Percentiles rank a stretch among this genome's conserved stretches.
These are phyloP conservation scores for Xanthorhoe spadicearia DNA, from an alignment of 2,888 invertebrate species.

Conservation along the genomic window DNA sequence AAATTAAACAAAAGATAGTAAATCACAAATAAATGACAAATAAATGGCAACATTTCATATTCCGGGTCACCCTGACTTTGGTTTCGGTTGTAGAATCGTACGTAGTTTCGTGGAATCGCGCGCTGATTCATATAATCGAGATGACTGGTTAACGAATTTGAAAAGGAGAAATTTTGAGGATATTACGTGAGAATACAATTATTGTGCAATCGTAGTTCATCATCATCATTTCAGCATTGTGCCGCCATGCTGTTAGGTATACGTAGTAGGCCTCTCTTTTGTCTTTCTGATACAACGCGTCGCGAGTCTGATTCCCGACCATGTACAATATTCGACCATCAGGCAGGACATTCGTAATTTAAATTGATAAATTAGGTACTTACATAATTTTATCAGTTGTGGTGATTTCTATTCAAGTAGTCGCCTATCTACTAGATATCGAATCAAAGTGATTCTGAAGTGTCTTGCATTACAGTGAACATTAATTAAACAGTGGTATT, in stretches of 20 bases:
- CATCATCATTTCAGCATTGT: too few relatives aligned
- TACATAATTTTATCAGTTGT: too few relatives aligned
- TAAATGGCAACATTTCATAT: background rate
- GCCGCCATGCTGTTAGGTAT: too few relatives aligned
- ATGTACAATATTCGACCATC: too few relatives aligned
- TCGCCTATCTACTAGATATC: background rate
- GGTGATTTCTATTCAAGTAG: background rate
- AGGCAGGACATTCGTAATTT: too few relatives aligned
- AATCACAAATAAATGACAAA: background rate
- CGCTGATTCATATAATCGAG: conserved; percentile 37
- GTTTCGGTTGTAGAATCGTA: conserved; percentile 20
- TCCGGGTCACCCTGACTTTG: conserved; percentile 22
- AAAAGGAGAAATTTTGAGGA: conserved; percentile 23
- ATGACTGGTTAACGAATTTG: conserved; percentile 31
- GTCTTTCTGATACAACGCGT: too few relatives aligned
- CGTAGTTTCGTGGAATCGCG: conserved; percentile 28
- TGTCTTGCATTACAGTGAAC: background rate
- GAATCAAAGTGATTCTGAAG: background rate
- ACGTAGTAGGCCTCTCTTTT: too few relatives aligned
- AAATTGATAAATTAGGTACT: too few relatives aligned
- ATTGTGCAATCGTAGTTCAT: conserved; percentile 17
- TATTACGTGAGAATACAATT: conserved; percentile 22
- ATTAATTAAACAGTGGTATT: background rate
- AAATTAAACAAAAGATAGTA: background rate
- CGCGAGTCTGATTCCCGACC: too few relatives aligned